These are phyloP conservation scores for Rhopilema esculentum DNA, from an alignment of 30 jellyfish, hydroid and myxozoan species.

Conservation along the genomic window DNA sequence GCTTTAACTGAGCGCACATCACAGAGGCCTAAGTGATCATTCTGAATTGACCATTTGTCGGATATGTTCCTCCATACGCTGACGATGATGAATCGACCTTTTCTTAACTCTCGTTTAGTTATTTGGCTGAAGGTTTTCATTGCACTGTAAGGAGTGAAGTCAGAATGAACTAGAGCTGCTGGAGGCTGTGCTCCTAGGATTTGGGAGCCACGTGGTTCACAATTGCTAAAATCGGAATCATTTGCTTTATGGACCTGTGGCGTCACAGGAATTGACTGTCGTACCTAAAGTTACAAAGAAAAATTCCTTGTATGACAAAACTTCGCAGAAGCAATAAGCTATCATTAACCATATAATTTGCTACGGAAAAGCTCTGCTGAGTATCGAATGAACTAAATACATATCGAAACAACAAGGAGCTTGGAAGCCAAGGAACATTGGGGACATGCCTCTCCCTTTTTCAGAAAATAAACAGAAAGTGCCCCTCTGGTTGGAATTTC, in stretches of 20 bases:
- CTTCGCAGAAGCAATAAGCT: too few relatives aligned
- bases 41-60: neutral
- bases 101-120: neutral
- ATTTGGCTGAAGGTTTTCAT: neutral
- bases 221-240: too few relatives aligned
- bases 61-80: slow-evolving; percentile 16
- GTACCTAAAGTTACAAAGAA: neutral
- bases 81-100: neutral
- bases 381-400: too few relatives aligned
- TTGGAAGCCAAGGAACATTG: too few relatives aligned
- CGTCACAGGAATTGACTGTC: slow-evolving; percentile 1
- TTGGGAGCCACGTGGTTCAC: too few relatives aligned
- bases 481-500: too few relatives aligned
- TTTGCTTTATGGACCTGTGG: neutral
- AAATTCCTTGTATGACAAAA: neutral
- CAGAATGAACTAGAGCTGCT: slow-evolving; percentile 1
- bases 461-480: too few relatives aligned
- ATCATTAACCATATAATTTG: too few relatives aligned
- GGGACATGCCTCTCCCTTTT: too few relatives aligned
- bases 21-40: slow-evolving; percentile 3
- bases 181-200: neutral
- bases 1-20: slow-evolving; percentile 6
- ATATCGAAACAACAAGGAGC: too few relatives aligned
- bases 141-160: neutral
- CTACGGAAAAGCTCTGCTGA: too few relatives aligned